Evolutionary conservation across 2,888 invertebrate species (phyloP).

Genomic region (Apocheima hispidaria): DNA sequence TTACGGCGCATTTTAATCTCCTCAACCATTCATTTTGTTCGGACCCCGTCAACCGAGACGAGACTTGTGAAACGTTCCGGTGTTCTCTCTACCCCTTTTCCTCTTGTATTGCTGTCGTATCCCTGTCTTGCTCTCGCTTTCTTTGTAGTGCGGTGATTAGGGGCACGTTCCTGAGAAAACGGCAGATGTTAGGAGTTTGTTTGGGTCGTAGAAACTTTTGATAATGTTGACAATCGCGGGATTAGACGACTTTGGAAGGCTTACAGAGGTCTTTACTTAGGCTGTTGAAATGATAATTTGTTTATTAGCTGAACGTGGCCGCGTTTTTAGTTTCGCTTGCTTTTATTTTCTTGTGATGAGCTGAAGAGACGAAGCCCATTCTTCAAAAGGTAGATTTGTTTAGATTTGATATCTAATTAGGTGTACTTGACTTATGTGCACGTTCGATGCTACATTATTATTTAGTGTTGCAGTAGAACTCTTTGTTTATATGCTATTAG

Average conservation of each 20-base stretch:
- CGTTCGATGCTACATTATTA: no score
- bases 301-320: constrained; percentile 16
- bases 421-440: no score
- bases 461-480: no score
- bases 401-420: no score
- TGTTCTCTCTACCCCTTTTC: constrained; percentile 57
- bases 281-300: constrained; percentile 44
- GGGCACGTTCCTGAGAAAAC: constrained; percentile 83
- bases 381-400: no score
- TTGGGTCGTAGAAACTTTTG: constrained; percentile 70
- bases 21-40: constrained; percentile 81
- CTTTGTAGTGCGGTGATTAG: constrained; percentile 78
- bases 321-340: constrained; percentile 20
- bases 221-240: constrained; percentile 61
- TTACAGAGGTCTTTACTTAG: constrained; percentile 52
- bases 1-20: constrained; percentile 79
- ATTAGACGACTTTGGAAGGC: constrained; percentile 57
- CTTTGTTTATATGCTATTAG: no score
- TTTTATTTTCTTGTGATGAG: constrained; percentile 1
- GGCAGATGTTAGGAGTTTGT: constrained; percentile 81
- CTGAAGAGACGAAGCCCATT: no score
- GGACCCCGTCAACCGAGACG: constrained; percentile 81
- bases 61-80: constrained; percentile 81
- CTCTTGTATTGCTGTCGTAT: constrained; percentile 35
- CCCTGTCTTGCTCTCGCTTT: constrained; percentile 60